phyloP scores from a whole-genome alignment of 2,797 vertebrate species.

The Rhabdophis nuchalis region DNA sequence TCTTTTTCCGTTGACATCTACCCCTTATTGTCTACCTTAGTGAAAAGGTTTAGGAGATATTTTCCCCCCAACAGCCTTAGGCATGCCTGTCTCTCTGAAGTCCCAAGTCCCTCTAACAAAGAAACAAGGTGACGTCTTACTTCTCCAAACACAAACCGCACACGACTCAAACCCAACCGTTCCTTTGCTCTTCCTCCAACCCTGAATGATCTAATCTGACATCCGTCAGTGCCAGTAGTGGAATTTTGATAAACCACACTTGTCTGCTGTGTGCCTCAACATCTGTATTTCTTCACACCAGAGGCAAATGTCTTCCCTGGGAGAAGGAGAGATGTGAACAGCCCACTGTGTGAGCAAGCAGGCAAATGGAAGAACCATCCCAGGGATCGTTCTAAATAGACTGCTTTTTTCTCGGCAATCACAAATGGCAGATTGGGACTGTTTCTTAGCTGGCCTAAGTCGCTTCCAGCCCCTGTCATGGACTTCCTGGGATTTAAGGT shows the following conservation, averaged over 20 bases:
- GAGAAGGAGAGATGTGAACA: conserved; percentile 58
- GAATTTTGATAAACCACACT: conserved; percentile 70
- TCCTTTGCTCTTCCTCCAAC: conserved; percentile 56
- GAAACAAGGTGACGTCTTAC: conserved; percentile 66
- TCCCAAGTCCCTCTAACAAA: conserved; percentile 60
- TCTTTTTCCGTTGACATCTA: conserved; percentile 37
- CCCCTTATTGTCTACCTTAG: conserved; percentile 52
- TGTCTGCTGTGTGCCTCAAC: conserved; percentile 61
- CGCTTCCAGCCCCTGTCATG: conserved; percentile 12
- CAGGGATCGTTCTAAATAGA: conserved; percentile 53
- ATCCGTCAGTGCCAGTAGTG: conserved; percentile 64
- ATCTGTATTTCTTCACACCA: conserved; percentile 67
- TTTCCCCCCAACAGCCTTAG: conserved; percentile 57
- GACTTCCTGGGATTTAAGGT: neutral
- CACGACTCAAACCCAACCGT: conserved; percentile 63
- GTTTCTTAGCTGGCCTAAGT: conserved; percentile 44
- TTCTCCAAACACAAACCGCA: conserved; percentile 68
- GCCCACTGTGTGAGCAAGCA: conserved; percentile 54
- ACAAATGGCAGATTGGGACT: conserved; percentile 56
- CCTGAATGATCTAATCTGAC: conserved; percentile 64
- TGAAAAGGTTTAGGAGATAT: conserved; percentile 52
- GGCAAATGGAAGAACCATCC: conserved; percentile 51
- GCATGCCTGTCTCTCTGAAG: conserved; percentile 65
- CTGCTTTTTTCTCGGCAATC: conserved; percentile 44
- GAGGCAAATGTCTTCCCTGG: conserved; percentile 62